These are phyloP conservation scores for Acanthurus leucopareius DNA, from an alignment of 2,797 vertebrate species.

Conservation along the genomic window DNA sequence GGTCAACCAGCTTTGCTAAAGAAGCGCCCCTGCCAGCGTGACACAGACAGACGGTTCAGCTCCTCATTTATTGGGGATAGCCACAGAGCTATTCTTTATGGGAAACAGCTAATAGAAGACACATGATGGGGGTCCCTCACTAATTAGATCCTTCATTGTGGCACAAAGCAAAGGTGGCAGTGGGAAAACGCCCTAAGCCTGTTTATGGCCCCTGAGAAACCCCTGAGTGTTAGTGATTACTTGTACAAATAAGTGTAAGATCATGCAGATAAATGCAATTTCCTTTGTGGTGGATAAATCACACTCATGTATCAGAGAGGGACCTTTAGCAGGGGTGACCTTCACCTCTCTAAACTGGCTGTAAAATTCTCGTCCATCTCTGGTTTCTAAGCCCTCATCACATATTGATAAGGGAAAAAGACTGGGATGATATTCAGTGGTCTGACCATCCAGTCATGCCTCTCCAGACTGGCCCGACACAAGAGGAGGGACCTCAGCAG, in stretches of 20 bases:
- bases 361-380: slow-evolving; percentile 68
- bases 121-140: slow-evolving; percentile 67
- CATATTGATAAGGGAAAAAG: slow-evolving; percentile 75
- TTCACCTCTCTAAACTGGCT: slow-evolving; percentile 37
- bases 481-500: slow-evolving; percentile 67
- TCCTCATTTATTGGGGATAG: slow-evolving; percentile 66
- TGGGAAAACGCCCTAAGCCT: slow-evolving; percentile 52
- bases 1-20: slow-evolving; percentile 77
- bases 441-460: slow-evolving; percentile 53
- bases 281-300: slow-evolving; percentile 27
- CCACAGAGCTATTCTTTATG: slow-evolving; percentile 63
- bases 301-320: slow-evolving; percentile 3
- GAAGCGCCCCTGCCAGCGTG: slow-evolving; percentile 57
- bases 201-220: slow-evolving; percentile 68
- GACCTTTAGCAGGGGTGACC: slow-evolving; percentile 32
- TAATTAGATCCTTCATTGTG: slow-evolving; percentile 74
- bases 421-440: slow-evolving; percentile 58
- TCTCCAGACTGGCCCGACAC: slow-evolving; percentile 35
- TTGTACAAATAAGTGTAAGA: slow-evolving; percentile 56
- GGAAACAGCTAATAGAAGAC: slow-evolving; percentile 61
- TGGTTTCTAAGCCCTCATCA: slow-evolving; percentile 74
- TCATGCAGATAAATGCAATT: slow-evolving; percentile 51
- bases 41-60: slow-evolving; percentile 65
- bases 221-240: slow-evolving; percentile 67
- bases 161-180: slow-evolving; percentile 56